These are phyloP conservation scores for Pristionchus exspectatus DNA, from an alignment of 2,888 invertebrate genomes.

Conservation along the genomic window DNA sequence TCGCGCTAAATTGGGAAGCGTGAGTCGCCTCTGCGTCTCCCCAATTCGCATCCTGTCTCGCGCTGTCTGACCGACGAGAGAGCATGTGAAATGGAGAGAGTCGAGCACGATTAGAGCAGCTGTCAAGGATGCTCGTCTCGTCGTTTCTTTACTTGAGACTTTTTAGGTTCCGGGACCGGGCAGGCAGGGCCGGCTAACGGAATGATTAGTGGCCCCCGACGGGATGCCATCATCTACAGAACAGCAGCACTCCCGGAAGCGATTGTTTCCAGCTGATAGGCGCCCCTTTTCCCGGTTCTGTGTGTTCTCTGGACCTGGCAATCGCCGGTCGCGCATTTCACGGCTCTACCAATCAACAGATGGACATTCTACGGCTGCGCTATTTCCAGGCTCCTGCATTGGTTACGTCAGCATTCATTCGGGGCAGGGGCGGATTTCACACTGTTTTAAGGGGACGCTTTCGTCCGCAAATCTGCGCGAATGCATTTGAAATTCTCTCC, in stretches of 20 bases:
- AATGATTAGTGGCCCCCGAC: constrained; percentile 13
- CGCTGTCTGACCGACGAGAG: background rate
- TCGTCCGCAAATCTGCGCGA: background rate
- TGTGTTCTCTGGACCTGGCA: background rate
- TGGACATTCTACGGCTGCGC: background rate
- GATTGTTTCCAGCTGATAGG: constrained; percentile 10
- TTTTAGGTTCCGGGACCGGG: constrained; percentile 25
- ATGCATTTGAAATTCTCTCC: too few relatives aligned
- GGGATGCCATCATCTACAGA: constrained; percentile 15
- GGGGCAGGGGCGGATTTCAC: background rate
- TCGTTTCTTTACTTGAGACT: background rate
- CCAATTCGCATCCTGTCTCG: background rate
- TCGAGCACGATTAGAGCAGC: background rate
- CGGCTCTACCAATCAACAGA: too few relatives aligned
- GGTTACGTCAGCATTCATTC: background rate
- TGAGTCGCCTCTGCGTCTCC: background rate
- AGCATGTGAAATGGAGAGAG: background rate
- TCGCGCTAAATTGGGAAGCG: background rate
- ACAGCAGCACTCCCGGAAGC: background rate
- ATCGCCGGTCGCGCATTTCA: too few relatives aligned
- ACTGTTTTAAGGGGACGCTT: background rate
- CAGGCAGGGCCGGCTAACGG: background rate
- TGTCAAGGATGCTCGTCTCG: background rate
- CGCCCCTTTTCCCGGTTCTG: background rate
- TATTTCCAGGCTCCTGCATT: background rate